Evolutionary conservation across 2,113 vertebrate species (phyloP).

Genomic region (Brachypodius melanocephalos): DNA sequence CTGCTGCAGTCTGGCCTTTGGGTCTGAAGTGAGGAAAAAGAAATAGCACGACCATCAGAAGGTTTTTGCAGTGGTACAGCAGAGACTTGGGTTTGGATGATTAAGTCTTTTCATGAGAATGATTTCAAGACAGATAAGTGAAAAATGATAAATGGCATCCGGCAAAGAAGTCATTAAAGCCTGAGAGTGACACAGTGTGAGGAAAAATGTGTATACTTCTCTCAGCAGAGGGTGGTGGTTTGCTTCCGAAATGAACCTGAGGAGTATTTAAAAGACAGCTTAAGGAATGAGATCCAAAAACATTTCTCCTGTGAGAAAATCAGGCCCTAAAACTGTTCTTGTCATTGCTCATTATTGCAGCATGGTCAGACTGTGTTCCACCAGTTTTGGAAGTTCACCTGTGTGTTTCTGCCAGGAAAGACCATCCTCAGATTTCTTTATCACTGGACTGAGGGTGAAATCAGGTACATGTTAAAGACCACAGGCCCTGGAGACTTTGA

Average conservation of each 20-base stretch:
- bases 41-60: neutral
- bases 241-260: neutral
- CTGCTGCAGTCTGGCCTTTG: neutral
- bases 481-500: neutral
- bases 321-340: neutral
- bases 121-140: neutral
- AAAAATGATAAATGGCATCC: neutral
- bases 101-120: neutral
- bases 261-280: neutral
- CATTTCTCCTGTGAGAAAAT: neutral
- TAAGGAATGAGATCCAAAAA: neutral
- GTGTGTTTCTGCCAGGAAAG: neutral
- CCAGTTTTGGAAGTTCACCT: neutral
- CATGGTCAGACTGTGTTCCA: neutral
- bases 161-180: neutral
- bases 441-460: neutral
- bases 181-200: accelerated
- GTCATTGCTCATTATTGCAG: accelerated
- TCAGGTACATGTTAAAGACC: neutral
- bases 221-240: neutral
- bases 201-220: neutral
- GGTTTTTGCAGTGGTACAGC: neutral
- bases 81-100: neutral
- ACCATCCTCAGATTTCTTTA: neutral
- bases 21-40: neutral